Evolutionary conservation across 2,888 invertebrate species (phyloP).

Genomic region (Branchinecta sandiegonensis): DNA sequence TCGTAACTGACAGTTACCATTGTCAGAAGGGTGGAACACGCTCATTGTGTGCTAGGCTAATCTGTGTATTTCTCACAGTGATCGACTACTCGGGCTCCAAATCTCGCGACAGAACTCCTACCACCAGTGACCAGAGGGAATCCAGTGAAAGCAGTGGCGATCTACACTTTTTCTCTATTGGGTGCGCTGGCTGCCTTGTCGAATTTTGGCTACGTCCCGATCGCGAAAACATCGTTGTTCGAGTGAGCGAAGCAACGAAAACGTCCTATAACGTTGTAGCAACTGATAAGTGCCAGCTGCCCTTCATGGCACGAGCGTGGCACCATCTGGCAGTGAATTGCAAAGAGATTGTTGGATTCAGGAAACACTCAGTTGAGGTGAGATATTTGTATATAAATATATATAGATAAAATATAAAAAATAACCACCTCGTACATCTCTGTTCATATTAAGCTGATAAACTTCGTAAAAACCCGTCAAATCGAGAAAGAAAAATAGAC

Average conservation of each 20-base stretch:
- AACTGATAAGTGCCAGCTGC: conserved; percentile 2
- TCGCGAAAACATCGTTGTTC: neutral
- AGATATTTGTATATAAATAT: neutral
- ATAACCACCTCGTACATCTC: too few species aligned
- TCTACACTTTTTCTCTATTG: conserved; percentile 6
- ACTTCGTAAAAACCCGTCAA: too few species aligned
- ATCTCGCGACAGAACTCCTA: neutral
- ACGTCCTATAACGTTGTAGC: neutral
- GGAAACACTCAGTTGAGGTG: conserved; percentile 12
- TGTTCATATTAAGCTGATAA: too few species aligned
- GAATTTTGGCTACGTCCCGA: conserved; percentile 10
- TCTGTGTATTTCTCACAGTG: neutral
- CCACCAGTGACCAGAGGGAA: neutral
- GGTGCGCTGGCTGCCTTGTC: conserved; percentile 12
- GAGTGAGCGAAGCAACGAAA: conserved; percentile 15
- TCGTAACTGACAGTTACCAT: too few species aligned
- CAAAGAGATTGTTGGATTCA: neutral
- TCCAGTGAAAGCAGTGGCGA: conserved; percentile 5
- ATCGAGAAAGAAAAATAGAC: too few species aligned
- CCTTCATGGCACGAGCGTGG: conserved; percentile 4
- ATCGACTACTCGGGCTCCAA: neutral
- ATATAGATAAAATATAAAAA: too few species aligned
- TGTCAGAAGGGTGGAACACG: too few species aligned
- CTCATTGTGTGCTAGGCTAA: too few species aligned
- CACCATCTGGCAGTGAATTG: conserved; percentile 11